These are phyloP conservation scores for Noturus placidus DNA, from an alignment of 2,113 vertebrate species.

Conservation along the genomic window DNA sequence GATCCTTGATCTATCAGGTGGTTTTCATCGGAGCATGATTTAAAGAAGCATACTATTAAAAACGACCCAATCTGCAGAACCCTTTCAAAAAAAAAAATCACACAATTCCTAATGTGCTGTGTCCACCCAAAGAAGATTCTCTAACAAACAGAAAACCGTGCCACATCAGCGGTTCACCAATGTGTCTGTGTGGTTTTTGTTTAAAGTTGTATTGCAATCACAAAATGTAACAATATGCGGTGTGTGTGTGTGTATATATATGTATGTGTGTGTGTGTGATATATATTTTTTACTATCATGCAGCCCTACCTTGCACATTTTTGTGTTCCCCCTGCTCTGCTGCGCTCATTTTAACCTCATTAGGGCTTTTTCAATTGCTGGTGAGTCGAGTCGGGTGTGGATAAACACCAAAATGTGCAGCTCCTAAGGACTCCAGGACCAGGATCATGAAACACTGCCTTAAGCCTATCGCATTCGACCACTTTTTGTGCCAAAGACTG, in stretches of 20 bases:
- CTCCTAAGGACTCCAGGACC: slow-evolving; percentile 4
- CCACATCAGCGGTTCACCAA: neutral
- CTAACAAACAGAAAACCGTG: neutral
- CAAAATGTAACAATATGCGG: neutral
- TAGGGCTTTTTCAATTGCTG: slow-evolving; percentile 3
- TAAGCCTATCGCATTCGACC: slow-evolving; percentile 39
- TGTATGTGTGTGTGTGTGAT: too few species aligned
- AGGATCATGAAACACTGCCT: slow-evolving; percentile 27
- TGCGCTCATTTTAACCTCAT: slow-evolving; percentile 17
- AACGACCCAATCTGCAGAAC: neutral
- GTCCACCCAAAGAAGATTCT: neutral
- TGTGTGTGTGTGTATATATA: too few species aligned
- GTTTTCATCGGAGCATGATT: neutral
- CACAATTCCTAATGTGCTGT: neutral
- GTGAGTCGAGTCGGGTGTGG: neutral
- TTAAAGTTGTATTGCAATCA: neutral
- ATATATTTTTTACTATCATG: neutral
- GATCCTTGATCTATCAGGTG: neutral
- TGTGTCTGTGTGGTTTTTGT: neutral
- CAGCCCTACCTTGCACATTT: neutral
- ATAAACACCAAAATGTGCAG: neutral
- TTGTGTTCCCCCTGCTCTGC: neutral
- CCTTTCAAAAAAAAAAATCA: neutral
- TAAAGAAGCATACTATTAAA: neutral
- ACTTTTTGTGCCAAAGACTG: slow-evolving; percentile 52